Evolutionary conservation across 1,140 invertebrate genomes (phyloP), one percentile per base, ranked within the genome.

Genomic region (Maniola jurtina): DNA sequence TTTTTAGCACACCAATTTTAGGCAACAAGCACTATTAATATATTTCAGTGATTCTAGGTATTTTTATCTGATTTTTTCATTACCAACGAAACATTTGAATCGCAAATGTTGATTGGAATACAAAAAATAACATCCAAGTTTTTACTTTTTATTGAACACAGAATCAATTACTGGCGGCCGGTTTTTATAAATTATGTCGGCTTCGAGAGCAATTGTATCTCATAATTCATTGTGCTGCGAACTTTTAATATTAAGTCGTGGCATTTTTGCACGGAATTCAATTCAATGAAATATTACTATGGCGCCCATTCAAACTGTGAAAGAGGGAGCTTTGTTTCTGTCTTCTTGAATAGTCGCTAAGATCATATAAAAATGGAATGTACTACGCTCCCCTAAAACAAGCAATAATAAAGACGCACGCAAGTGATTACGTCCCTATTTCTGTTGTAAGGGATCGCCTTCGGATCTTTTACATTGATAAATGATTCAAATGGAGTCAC

Each of bases 381-480:
- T 25, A 14, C 25, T 2, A 14, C 48, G 48, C 64, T 60, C 61
- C 68, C 69, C 75, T 52, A 52, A 52, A 75, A 77, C 77, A 79
- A 66, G 70, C 72, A 83, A 81, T 75, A 88, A 84, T 81, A 82
- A 84, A 75, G 48, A 81, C 78, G 77, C 78, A 81, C 73, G 76
- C 76, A 64, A 68, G 71, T 77, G 82, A 86, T 83, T 86, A 83
- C 77, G 74, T 76, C 77, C 79, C 83, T 40, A 36, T 76, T 73
- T 66, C 79, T 77, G 68, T 84, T 83, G 85, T 84, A 85, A 79
- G 81, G 85, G 81, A 84, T 84, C 77, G 82, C 75, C 9, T 70
- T 68, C 81, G 83, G 84, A 79, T 80, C 79, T 86, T 60, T 84
- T 83, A 86, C 78, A 80, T 78, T 79, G 75, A 86, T 80, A 85